A percentile compares a stretch with the other conserved stretches of the same genome.
These are phyloP conservation scores for Rhynchophorus ferrugineus DNA, from an alignment of 1,140 invertebrate genomes.

Conservation along the genomic window DNA sequence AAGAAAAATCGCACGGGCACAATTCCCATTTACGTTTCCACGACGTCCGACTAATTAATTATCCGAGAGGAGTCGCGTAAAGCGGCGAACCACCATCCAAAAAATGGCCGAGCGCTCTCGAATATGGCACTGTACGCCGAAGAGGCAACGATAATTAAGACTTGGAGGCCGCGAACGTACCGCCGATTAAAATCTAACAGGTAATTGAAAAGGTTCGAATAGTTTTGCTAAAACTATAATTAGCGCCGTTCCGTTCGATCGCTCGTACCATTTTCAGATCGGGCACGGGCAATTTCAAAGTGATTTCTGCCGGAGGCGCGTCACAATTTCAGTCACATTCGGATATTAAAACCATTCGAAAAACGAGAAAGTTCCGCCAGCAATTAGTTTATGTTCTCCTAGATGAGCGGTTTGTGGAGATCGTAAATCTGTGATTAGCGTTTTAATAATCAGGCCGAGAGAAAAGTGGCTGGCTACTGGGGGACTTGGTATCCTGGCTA, in stretches of 20 bases:
- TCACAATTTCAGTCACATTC: no score
- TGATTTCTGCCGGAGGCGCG: no score
- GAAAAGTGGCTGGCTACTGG: no score
- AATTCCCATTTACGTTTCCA: not conserved
- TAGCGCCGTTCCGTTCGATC: slow-evolving; percentile 6
- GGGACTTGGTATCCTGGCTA: no score
- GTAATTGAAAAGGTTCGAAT: slow-evolving; percentile 21
- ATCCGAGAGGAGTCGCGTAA: not conserved
- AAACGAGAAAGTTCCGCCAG: no score
- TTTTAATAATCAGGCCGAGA: no score
- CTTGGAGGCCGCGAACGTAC: slow-evolving; percentile 8
- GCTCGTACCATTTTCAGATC: no score
- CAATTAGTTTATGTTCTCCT: no score
- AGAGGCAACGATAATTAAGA: slow-evolving; percentile 16
- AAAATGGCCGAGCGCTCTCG: not conserved
- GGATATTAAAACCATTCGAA: no score
- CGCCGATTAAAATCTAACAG: slow-evolving; percentile 17
- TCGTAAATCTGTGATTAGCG: no score
- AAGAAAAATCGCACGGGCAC: not conserved
- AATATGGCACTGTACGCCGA: slow-evolving; percentile 11
- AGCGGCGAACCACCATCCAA: not conserved
- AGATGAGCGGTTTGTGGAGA: no score
- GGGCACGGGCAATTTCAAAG: no score
- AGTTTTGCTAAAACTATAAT: slow-evolving; percentile 19
- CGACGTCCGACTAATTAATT: not conserved